Base-by-base conservation (phyloP, 1,140 invertebrate species). In the Drosophila pandora region DNA sequence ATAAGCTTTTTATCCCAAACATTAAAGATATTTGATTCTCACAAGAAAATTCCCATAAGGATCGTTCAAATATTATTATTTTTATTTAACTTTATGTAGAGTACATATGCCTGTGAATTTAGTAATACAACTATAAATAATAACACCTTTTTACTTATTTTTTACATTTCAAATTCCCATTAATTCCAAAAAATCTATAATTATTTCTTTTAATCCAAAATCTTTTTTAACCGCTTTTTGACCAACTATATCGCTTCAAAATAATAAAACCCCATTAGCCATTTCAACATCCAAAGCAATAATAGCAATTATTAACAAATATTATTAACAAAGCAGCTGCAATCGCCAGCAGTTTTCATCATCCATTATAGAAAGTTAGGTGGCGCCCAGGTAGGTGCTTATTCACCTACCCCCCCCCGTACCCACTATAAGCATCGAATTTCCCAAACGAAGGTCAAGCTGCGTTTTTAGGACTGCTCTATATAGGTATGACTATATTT, bases 301-400 rank as follows among this genome's bases (percentile, higher is more conserved):
- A 54, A 49, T 57, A 10, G n/a, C 48, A 57, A 68, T 57, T 71
- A 56, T 21, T 50, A 22, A 55, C 21, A 56, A n/a, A 52, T 50
- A 50, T 47, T 23, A 47, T 43, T 72, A 72, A 23, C 34, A 52
- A 64, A 82, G 50, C 41, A 65, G 67, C 69, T 57, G 72, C 59
- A 82, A 67, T 57, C 37, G 63, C 53, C 53, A 60, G 50, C 56
- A 2, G 45, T 50, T 73, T 63, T 71, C 57, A 64, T 78, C 81
- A 77, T 60, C 74, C 74, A 87, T 81, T 85, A n/a, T 37, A 77
- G 81, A 85, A 85, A 87, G 82, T 87, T 78, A 78, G 75, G 61
- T 84, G 79, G 74, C 79, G 79, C 68, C 62, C 50, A 74, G 57
- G 25, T 55, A 74, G 57, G 25, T 6, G n/a, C 39, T 43, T 21